Conservation (phyloP, 1,140 invertebrate species). For the Megalopta genalis region DNA sequence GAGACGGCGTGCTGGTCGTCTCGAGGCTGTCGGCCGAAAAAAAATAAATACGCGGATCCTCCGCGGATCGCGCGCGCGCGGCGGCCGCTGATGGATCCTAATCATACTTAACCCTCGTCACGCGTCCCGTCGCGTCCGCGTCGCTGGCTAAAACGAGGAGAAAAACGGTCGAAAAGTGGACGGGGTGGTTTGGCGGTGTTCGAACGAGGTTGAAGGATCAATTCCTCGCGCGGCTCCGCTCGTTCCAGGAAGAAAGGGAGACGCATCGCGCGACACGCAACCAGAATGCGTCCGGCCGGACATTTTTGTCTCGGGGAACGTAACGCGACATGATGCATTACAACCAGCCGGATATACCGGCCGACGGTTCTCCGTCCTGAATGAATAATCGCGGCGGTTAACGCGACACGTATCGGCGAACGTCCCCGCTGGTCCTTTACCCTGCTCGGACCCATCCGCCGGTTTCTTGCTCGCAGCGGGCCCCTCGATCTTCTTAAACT, state of each 20-base stretch:
- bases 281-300: constrained; percentile 47
- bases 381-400: constrained; percentile 62
- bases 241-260: constrained; percentile 26
- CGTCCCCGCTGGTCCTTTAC: background rate
- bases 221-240: background rate
- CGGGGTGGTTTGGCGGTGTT: too few relatives aligned
- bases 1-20: background rate
- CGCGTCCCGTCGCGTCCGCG: background rate
- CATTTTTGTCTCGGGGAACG: constrained; percentile 55
- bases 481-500: too few relatives aligned
- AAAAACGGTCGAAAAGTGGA: too few relatives aligned
- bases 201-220: constrained; percentile 21
- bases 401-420: constrained; percentile 26
- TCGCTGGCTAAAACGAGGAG: background rate
- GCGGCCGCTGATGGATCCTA: background rate
- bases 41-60: background rate
- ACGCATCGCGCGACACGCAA: constrained; percentile 44
- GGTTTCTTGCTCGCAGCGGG: too few relatives aligned
- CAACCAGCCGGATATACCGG: constrained; percentile 60
- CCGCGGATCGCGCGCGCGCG: background rate
- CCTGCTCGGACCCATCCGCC: background rate
- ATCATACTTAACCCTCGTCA: constrained; percentile 17
- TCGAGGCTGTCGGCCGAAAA: background rate
- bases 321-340: constrained; percentile 60
- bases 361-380: constrained; percentile 56